phyloP scores from a whole-genome alignment of 2,888 invertebrate species.

The Hirtodrosophila cameraria region DNA sequence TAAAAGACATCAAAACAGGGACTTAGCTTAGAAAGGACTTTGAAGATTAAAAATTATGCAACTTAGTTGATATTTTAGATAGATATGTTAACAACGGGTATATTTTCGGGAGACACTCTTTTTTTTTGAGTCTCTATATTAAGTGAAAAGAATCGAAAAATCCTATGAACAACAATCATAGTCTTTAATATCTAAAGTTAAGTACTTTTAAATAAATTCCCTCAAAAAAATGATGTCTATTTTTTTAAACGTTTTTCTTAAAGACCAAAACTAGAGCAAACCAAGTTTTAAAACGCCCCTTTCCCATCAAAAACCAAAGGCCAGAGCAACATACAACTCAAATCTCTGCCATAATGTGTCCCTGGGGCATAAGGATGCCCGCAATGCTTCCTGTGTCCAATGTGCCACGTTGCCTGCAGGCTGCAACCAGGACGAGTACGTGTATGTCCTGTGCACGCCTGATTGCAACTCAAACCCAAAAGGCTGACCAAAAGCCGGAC shows the following conservation, averaged over 20 bases:
- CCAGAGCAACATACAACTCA: conserved; percentile 32
- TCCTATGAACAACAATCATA: too few species aligned
- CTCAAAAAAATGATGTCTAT: too few species aligned
- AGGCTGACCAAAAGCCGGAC: conserved; percentile 60
- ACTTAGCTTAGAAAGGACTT: too few species aligned
- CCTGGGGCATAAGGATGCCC: conserved; percentile 47
- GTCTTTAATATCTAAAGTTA: too few species aligned
- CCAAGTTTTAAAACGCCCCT: conserved; percentile 7
- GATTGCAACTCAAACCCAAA: conserved; percentile 37
- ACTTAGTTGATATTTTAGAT: too few species aligned
- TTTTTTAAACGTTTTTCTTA: not conserved
- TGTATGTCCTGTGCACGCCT: conserved; percentile 54
- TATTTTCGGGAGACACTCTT: too few species aligned
- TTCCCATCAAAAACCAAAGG: conserved; percentile 2
- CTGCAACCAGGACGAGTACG: conserved; percentile 17
- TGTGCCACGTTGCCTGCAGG: conserved; percentile 21
- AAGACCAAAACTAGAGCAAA: not conserved
- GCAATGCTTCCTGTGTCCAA: conserved; percentile 54
- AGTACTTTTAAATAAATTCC: too few species aligned
- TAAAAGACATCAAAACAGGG: too few species aligned
- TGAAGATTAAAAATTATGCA: too few species aligned
- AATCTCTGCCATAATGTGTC: conserved; percentile 69
- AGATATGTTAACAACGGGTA: too few species aligned
- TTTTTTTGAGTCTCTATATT: too few species aligned
- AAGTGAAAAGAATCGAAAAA: too few species aligned